phyloP scores from a whole-genome alignment of 2,113 vertebrate genomes.

The Euleptes europaea region DNA sequence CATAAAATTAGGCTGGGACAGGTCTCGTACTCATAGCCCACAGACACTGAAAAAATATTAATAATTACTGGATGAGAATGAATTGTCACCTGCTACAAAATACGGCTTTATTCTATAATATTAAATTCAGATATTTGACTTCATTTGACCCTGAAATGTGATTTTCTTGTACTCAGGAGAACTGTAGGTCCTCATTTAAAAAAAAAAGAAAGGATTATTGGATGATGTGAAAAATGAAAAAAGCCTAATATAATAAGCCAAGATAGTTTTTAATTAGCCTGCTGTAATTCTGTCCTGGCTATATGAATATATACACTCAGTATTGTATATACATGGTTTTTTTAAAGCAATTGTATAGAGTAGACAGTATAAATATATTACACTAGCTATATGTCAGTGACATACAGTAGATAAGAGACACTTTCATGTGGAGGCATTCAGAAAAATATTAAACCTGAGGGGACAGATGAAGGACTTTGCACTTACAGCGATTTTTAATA shows the following conservation, averaged over 20 bases:
- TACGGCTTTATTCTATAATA: slow-evolving; percentile 42
- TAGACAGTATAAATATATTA: neutral
- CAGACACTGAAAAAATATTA: slow-evolving; percentile 82
- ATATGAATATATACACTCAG: slow-evolving; percentile 13
- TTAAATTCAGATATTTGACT: slow-evolving; percentile 60
- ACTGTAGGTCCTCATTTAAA: neutral
- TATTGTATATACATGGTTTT: neutral
- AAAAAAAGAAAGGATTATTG: slow-evolving; percentile 46
- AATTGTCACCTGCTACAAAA: slow-evolving; percentile 35
- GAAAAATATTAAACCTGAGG: slow-evolving; percentile 6
- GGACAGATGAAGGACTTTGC: neutral
- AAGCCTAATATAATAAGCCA: slow-evolving; percentile 21
- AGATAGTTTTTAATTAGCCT: slow-evolving; percentile 35
- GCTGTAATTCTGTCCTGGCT: slow-evolving; percentile 11
- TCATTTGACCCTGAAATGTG: slow-evolving; percentile 61
- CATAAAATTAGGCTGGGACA: slow-evolving; percentile 94
- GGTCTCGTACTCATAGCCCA: slow-evolving; percentile 98
- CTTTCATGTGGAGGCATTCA: neutral
- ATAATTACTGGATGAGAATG: slow-evolving; percentile 21
- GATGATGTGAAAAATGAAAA: slow-evolving; percentile 18
- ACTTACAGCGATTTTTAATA: slow-evolving; percentile 1
- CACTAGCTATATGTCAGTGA: slow-evolving; percentile 6
- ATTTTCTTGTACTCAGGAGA: slow-evolving; percentile 46
- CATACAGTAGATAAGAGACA: slow-evolving; percentile 6
- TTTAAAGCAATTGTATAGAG: slow-evolving; percentile 20